Conservation (phyloP, 2,113 vertebrate species). For the Ornithorhynchus anatinus region DNA sequence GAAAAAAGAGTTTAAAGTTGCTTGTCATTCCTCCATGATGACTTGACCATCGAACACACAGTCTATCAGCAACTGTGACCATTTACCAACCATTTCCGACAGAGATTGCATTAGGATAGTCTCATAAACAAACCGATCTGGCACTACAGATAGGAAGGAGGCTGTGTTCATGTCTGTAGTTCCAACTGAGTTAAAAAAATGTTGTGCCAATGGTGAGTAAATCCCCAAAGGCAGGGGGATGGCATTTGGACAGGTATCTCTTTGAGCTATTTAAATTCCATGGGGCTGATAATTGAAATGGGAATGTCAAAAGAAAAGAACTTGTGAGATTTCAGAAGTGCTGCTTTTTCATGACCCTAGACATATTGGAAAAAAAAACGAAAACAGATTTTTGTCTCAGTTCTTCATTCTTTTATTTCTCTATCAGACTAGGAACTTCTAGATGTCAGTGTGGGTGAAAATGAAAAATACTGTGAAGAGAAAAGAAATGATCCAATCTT, state of each 20-base stretch:
- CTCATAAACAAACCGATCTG: neutral
- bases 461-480: neutral
- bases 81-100: neutral
- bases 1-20: neutral
- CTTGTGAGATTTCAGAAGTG: too few species aligned
- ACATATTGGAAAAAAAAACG: neutral
- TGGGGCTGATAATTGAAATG: neutral
- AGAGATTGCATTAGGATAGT: neutral
- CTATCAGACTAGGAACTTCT: neutral
- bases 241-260: neutral
- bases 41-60: neutral
- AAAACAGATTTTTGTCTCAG: neutral
- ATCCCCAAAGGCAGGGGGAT: neutral
- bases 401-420: neutral
- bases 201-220: neutral
- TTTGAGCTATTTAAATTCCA: neutral
- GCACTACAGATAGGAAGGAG: neutral
- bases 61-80: neutral
- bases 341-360: neutral
- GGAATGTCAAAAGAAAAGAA: neutral
- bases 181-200: neutral
- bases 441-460: neutral
- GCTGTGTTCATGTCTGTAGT: neutral
- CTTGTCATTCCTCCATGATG: fast-evolving
- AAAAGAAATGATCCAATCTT: neutral